These are phyloP conservation scores for Drosophila kanekoi DNA, from an alignment of 2,888 invertebrate species.

Conservation along the genomic window DNA sequence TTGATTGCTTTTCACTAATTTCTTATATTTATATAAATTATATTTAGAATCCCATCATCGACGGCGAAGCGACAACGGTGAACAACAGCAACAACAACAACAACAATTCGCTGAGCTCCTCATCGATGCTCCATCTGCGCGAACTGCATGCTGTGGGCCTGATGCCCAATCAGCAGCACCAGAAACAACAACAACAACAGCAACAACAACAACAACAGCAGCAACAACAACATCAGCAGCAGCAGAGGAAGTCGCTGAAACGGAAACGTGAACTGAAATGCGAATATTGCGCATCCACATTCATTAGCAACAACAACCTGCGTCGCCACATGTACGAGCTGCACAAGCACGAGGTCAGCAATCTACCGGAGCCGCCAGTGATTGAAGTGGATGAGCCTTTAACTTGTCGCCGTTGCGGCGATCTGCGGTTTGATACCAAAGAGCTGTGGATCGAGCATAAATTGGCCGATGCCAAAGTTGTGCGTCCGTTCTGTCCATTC, in stretches of 20 bases:
- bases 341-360: constrained; percentile 84
- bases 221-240: constrained; percentile 51
- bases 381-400: constrained; percentile 82
- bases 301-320: constrained; percentile 85
- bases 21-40: constrained; percentile 7
- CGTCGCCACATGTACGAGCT: constrained; percentile 84
- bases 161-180: constrained; percentile 79
- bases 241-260: constrained; percentile 74
- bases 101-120: constrained; percentile 67
- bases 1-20: constrained; percentile 35
- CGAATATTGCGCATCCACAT: constrained; percentile 84
- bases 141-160: constrained; percentile 83
- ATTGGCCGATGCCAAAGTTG: constrained; percentile 82
- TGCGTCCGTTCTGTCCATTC: constrained; percentile 83
- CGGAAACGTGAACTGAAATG: constrained; percentile 84
- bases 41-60: constrained; percentile 63
- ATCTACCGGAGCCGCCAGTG: constrained; percentile 80
- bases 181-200: constrained; percentile 60
- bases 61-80: constrained; percentile 72
- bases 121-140: constrained; percentile 79
- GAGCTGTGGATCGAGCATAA: constrained; percentile 85
- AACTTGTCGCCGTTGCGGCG: constrained; percentile 82
- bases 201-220: constrained; percentile 54
- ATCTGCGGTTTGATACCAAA: constrained; percentile 81
- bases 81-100: constrained; percentile 73